A percentile compares a stretch with the other conserved stretches of the same genome.
These are phyloP conservation scores for Eristalinus aeneus DNA, from an alignment of 2,888 invertebrate species.

Conservation along the genomic window DNA sequence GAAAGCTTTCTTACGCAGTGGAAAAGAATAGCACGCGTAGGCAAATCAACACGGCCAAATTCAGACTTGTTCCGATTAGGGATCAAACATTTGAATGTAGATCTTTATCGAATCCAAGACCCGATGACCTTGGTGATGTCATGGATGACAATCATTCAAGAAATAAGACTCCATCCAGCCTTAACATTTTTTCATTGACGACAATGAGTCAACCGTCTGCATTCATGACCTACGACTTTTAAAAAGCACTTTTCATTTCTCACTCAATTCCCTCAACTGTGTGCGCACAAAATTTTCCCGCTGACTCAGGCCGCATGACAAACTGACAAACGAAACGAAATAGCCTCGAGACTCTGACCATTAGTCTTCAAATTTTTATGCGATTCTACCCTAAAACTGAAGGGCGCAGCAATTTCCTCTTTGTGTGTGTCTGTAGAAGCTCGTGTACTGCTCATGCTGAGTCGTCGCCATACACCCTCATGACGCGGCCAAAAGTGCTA, in stretches of 20 bases:
- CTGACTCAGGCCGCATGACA: slow-evolving; percentile 35
- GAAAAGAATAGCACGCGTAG: no score
- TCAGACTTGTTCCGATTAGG: no score
- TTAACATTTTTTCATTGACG: not conserved
- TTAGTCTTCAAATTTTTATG: slow-evolving; percentile 27
- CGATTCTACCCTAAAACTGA: slow-evolving; percentile 10
- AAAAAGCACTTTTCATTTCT: not conserved
- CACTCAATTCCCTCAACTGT: not conserved
- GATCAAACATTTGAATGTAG: no score
- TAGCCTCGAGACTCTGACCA: slow-evolving; percentile 29
- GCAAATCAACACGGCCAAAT: no score
- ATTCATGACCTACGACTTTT: not conserved
- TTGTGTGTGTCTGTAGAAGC: slow-evolving; percentile 6
- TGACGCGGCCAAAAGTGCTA: slow-evolving; percentile 34
- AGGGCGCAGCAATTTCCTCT: slow-evolving; percentile 18
- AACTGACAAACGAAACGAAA: slow-evolving; percentile 19
- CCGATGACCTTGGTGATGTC: no score
- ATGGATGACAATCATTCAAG: not conserved
- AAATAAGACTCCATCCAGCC: not conserved
- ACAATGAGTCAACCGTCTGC: not conserved
- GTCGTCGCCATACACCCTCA: slow-evolving; percentile 20
- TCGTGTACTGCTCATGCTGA: slow-evolving; percentile 34
- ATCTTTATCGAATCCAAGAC: no score
- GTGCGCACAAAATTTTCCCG: slow-evolving; percentile 13
- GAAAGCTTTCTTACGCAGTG: no score